phyloP scores from a whole-genome alignment of 2,113 vertebrate species.

The Verasper variegatus region DNA sequence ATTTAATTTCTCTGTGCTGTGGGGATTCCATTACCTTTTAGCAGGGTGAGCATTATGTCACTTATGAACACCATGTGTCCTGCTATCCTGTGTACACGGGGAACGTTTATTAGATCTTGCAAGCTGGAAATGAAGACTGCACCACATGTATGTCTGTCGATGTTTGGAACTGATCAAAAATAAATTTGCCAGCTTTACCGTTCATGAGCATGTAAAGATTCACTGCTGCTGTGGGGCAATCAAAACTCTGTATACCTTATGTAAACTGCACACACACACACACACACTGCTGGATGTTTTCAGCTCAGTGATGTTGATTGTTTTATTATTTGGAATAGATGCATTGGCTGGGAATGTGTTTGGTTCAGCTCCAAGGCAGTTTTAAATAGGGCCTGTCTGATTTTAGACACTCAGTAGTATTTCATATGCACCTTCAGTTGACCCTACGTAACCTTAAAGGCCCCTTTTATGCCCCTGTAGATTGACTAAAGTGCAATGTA shows the following conservation, averaged over 20 bases:
- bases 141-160: constrained; percentile 50
- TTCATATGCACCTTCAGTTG: background rate
- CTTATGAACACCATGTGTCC: constrained; percentile 78
- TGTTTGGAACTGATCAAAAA: constrained; percentile 55
- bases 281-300: constrained; percentile 37
- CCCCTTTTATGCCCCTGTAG: background rate
- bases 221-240: constrained; percentile 36
- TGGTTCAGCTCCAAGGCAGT: constrained; percentile 10
- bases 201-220: constrained; percentile 44
- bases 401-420: background rate
- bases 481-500: background rate
- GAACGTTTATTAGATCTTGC: constrained; percentile 53
- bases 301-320: constrained; percentile 49
- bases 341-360: constrained; percentile 34
- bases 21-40: constrained; percentile 51
- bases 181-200: constrained; percentile 34
- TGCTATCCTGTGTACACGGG: constrained; percentile 43
- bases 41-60: constrained; percentile 47
- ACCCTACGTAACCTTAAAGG: background rate
- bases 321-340: constrained; percentile 67
- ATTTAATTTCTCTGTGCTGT: constrained; percentile 56
- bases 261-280: constrained; percentile 32
- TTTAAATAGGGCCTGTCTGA: background rate
- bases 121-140: constrained; percentile 9
- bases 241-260: constrained; percentile 17